phyloP scores from a whole-genome alignment of 2,797 vertebrate species.

The Leucoraja ocellata region DNA sequence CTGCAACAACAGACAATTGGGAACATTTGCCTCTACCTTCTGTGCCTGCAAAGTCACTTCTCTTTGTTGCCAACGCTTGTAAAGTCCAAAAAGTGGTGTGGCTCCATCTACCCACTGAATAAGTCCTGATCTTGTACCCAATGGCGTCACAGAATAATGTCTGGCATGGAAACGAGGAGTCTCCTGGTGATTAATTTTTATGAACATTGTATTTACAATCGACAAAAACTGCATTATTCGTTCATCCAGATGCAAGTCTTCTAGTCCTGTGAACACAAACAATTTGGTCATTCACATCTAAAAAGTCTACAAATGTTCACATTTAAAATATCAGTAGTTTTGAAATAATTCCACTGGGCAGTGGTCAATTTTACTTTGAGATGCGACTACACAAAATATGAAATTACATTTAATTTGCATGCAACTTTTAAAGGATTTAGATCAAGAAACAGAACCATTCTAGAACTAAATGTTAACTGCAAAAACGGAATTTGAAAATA shows the following conservation, averaged over 20 bases:
- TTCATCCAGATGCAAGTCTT: slow-evolving; percentile 92
- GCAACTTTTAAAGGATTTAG: not conserved
- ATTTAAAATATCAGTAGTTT: not conserved
- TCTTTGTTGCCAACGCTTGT: slow-evolving; percentile 96
- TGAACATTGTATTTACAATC: slow-evolving; percentile 98
- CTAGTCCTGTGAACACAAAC: slow-evolving; percentile 65
- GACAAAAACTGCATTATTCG: slow-evolving; percentile 98
- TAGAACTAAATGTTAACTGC: not conserved
- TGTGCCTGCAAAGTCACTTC: slow-evolving; percentile 86
- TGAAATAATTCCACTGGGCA: not conserved
- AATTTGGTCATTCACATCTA: not conserved
- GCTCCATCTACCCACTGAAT: slow-evolving; percentile 99
- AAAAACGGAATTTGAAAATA: not conserved
- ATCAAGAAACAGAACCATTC: too few relatives aligned
- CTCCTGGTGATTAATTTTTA: slow-evolving; percentile 94
- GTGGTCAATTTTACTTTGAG: not conserved
- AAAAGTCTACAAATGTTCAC: not conserved
- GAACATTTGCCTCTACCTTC: slow-evolving; percentile 62
- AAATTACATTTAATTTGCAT: not conserved
- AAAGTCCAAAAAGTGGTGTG: slow-evolving; percentile 89
- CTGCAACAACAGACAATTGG: not conserved
- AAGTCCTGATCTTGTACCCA: slow-evolving; percentile 87
- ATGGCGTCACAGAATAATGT: slow-evolving; percentile 91
- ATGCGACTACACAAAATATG: not conserved
- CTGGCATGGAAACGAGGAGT: slow-evolving; percentile 85